phyloP scores from a whole-genome alignment of 2,113 vertebrate genomes.

The Anas platyrhynchos region DNA sequence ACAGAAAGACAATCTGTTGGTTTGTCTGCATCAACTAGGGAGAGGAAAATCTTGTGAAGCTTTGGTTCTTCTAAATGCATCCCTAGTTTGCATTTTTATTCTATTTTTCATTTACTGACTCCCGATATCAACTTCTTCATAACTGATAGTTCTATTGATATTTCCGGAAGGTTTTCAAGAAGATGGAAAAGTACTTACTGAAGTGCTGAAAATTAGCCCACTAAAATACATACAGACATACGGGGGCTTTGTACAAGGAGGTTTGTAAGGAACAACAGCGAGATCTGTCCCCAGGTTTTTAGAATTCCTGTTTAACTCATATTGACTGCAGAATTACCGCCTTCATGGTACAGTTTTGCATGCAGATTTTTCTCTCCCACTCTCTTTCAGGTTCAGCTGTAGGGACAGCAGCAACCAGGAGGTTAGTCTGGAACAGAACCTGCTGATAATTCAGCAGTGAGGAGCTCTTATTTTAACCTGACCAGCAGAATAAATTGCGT shows the following conservation, averaged over 20 bases:
- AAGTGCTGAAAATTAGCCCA: slow-evolving; percentile 21
- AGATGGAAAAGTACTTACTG: background rate
- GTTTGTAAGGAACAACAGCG: background rate
- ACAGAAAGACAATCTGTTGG: slow-evolving; percentile 47
- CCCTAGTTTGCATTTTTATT: slow-evolving; percentile 20
- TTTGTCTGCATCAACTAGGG: slow-evolving; percentile 12
- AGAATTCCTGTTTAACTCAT: background rate
- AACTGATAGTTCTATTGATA: slow-evolving; percentile 24
- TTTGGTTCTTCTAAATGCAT: slow-evolving; percentile 4
- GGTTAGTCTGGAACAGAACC: slow-evolving; percentile 19
- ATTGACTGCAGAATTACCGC: background rate
- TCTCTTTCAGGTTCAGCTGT: background rate
- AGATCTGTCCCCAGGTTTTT: background rate
- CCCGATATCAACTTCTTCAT: background rate
- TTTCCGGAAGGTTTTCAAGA: slow-evolving; percentile 6
- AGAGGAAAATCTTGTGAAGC: background rate
- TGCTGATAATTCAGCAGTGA: slow-evolving; percentile 14
- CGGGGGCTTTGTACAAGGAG: background rate
- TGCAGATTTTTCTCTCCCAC: background rate
- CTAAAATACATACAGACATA: background rate
- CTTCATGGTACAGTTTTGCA: background rate
- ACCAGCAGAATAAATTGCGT: slow-evolving; percentile 31
- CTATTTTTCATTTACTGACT: slow-evolving; percentile 37
- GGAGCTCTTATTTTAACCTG: slow-evolving; percentile 34
- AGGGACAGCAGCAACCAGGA: background rate